These are phyloP conservation scores for Ips nitidus DNA, from an alignment of 1,140 invertebrate genomes.

Conservation along the genomic window DNA sequence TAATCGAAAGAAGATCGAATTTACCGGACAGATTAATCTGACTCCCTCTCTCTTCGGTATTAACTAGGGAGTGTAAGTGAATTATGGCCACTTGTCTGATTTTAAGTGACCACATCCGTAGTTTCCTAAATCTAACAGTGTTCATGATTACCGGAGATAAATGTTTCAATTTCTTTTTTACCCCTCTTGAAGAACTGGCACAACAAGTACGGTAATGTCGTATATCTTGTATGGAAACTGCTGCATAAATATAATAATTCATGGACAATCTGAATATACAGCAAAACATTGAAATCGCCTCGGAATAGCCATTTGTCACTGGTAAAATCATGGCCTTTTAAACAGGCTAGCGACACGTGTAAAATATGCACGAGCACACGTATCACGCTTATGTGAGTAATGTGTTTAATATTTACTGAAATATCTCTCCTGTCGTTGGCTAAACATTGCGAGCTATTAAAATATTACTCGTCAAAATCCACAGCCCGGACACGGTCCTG, in stretches of 20 bases:
- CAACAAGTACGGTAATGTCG: too few relatives aligned
- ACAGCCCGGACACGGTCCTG: conserved; percentile 29
- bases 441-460: conserved; percentile 36
- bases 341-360: conserved; percentile 49
- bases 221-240: too few relatives aligned
- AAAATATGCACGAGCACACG: conserved; percentile 50
- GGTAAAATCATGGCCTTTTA: conserved; percentile 46
- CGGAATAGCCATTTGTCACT: conserved; percentile 40
- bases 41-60: conserved; percentile 1
- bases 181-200: not conserved
- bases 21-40: conserved; percentile 1
- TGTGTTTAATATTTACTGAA: conserved; percentile 44
- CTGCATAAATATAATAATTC: too few relatives aligned
- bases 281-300: conserved; percentile 21
- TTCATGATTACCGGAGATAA: not conserved
- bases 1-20: conserved; percentile 5
- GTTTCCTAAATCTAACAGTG: not conserved
- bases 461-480: conserved; percentile 43
- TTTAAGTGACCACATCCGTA: conserved; percentile 5
- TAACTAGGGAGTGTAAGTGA: conserved; percentile 11
- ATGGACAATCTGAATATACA: too few relatives aligned
- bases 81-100: conserved; percentile 7
- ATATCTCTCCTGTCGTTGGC: conserved; percentile 32
- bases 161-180: not conserved
- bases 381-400: conserved; percentile 42